These are phyloP conservation scores for Metopolophium dirhodum DNA, from an alignment of 1,140 invertebrate species.

Conservation along the genomic window DNA sequence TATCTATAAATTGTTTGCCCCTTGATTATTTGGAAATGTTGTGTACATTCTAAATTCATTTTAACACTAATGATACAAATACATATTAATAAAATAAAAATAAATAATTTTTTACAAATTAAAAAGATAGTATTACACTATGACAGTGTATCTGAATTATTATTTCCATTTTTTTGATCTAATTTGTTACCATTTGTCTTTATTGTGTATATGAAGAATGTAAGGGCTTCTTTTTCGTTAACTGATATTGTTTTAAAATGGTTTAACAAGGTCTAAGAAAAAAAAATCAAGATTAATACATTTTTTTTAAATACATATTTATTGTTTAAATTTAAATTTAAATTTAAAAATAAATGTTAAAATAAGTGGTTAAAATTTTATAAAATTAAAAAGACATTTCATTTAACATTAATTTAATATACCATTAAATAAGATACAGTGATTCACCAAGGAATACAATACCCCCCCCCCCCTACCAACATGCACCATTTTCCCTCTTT, in stretches of 20 bases:
- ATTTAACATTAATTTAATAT: not conserved
- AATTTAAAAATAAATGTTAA: too few relatives aligned
- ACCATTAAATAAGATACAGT: too few relatives aligned
- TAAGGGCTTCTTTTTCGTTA: constrained; percentile 91
- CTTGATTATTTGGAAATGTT: not conserved
- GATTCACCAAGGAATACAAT: too few relatives aligned
- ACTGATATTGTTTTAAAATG: constrained; percentile 95
- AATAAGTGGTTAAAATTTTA: too few relatives aligned
- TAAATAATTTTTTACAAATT: not conserved
- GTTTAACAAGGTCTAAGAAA: constrained; percentile 84
- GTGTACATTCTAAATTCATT: not conserved
- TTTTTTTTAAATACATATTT: not conserved
- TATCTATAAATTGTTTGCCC: not conserved
- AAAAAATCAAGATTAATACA: constrained; percentile 42
- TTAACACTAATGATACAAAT: not conserved
- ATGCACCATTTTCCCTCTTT: too few relatives aligned
- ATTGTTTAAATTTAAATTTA: not conserved
- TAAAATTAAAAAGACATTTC: too few relatives aligned
- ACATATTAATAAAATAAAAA: constrained; percentile 14
- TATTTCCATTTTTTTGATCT: constrained; percentile 81
- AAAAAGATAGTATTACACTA: not conserved
- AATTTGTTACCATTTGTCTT: constrained; percentile 93
- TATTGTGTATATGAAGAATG: constrained; percentile 96
- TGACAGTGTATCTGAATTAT: constrained; percentile 57
- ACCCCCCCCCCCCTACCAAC: too few relatives aligned